A percentile compares a stretch with the other conserved stretches of the same genome.
Evolutionary conservation across 2,888 invertebrate species (phyloP).

Genomic region (Leptinotarsa haldemani): DNA sequence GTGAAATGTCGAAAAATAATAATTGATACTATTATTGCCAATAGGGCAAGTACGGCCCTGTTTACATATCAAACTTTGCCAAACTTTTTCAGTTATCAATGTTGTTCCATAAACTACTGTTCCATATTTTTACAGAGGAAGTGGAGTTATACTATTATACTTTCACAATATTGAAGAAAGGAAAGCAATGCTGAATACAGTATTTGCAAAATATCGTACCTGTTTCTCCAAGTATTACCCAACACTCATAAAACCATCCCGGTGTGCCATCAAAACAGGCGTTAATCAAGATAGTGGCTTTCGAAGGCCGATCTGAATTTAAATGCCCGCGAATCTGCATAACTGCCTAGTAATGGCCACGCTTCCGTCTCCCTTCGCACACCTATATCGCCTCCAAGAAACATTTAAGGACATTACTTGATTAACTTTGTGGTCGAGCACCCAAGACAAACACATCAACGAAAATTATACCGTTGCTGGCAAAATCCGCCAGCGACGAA

Average conservation of each 20-base stretch:
- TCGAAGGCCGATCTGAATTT: slow-evolving; percentile 61
- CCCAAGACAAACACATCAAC: slow-evolving; percentile 36
- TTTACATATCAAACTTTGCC: too few species aligned
- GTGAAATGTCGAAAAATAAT: too few species aligned
- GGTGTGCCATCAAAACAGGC: slow-evolving; percentile 42
- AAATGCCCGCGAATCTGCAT: slow-evolving; percentile 57
- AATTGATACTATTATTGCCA: too few species aligned
- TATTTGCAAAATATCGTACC: not conserved
- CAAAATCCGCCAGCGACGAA: slow-evolving; percentile 12
- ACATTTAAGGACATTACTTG: slow-evolving; percentile 48
- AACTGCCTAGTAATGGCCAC: slow-evolving; percentile 55
- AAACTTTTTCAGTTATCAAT: too few species aligned
- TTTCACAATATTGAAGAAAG: too few species aligned
- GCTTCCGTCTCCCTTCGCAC: slow-evolving; percentile 29
- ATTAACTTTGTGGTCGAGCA: slow-evolving; percentile 39
- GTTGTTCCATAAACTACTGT: too few species aligned
- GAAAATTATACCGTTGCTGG: slow-evolving; percentile 36
- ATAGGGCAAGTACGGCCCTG: too few species aligned
- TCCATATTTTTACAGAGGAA: too few species aligned
- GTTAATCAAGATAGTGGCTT: slow-evolving; percentile 58
- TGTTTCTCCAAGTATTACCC: not conserved
- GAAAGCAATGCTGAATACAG: too few species aligned
- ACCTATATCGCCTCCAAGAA: slow-evolving; percentile 31
- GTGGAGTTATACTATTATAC: too few species aligned
- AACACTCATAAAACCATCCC: slow-evolving; percentile 18